Evolutionary conservation across 92 coral and sea anemone species (phyloP), one percentile per base, ranked within the genome.

Genomic region (Siderastrea siderea): DNA sequence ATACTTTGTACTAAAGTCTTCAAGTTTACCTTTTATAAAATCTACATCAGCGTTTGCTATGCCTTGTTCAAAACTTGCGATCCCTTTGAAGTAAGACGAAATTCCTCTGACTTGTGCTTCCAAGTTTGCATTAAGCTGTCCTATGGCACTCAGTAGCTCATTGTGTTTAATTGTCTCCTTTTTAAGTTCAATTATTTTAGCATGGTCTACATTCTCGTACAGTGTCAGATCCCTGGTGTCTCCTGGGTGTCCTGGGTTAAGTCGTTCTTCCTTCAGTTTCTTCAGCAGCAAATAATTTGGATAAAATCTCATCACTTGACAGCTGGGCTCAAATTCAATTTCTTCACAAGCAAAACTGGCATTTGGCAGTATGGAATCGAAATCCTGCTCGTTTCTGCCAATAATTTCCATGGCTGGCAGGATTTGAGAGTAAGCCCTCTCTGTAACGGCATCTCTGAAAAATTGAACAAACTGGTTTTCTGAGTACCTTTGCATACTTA

Each of bases 21-120:
- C 38, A 12, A 92, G 86, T 43, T 78, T 63, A 62, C 77, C 84
- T 9, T 47, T 60, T 38, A 92, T 89, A 59, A 88, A 92, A 0
- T 17, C 85, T 2, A 51, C 82, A 55, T 92, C 95, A 19, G 85
- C 90, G 43, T 88, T 75, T 12, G 95, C 95, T 61, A 92, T 92
- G 3, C 90, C 90, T 84, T 92, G 83, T 13, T 92, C 95, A 74
- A 69, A 92, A 26, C 52, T 66, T 38, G 95, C 88, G 15, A 92
- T 53, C 47, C 78, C 92, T 51, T 60, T 43, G 55, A 92, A 88
- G 49, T 83, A 92, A 12, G 67, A 44, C n/a, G 95, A 71, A 58
- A 92, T 92, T 57, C 95, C 95, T 78, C 17, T 38, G 7, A 85
- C 87, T 9, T 26, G 16, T 47, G 83, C 80, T 58, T 71, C 65